Evolutionary conservation across 1,140 invertebrate genomes (phyloP), one percentile per base, ranked within the genome.

Genomic region (Calycopis cecrops): DNA sequence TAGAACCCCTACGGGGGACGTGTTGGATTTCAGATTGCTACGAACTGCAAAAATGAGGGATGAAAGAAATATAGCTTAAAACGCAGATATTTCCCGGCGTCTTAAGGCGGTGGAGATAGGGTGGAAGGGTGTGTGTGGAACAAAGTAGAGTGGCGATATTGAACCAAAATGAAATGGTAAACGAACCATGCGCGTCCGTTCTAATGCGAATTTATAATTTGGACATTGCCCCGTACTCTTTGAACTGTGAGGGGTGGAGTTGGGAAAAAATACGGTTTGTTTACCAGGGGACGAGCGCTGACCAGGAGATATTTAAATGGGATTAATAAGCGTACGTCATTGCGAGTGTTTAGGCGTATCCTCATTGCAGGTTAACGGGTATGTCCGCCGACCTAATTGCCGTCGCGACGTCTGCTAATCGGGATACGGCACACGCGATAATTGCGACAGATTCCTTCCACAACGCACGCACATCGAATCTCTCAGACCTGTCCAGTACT

Each of bases 61-160:
- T 88, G 87, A 88, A 88, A 88, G 87, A 88, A 88, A 88, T 88
- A 88, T 88, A 88, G 86, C 87, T 88, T 88, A 88, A 88, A 88
- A 88, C 87, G 85, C 84, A 88, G 85, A 88, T 88, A 87, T 86
- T 88, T 88, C 83, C 78, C 79, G 83, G 77, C 81, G 77, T 87
- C 83, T 87, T 85, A 81, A 86, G 83, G 75, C 74, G 79, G 65
- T 67, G 54, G 67, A 44, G 60, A 68, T 72, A 64, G 69, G 70
- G 48, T 62, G 55, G 21, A 42, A 52, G 75, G 76, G 81, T 83
- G 82, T 87, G 80, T 85, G 81, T 81, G 82, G 84, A 85, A 87
- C 82, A 87, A 87, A 85, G 82, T 85, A 76, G 79, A 85, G 80
- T 82, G 84, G 81, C 79, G 79, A 87, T 87, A 87, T 87, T 84